phyloP scores from a whole-genome alignment of 2,113 vertebrate genomes.

The Phainopepla nitens region DNA sequence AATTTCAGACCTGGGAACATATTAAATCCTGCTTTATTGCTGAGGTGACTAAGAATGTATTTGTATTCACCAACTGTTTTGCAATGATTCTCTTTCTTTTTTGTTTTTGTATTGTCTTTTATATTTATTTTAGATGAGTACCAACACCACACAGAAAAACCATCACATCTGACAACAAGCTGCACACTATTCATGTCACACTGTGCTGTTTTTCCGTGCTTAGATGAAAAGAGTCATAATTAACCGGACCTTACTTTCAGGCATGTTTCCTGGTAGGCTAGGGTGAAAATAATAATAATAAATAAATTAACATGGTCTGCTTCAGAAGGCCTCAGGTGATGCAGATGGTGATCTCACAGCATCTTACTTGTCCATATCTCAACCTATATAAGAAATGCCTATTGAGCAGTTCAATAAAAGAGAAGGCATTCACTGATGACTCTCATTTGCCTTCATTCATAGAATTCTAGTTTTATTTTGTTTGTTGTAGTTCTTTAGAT shows the following conservation, averaged over 20 bases:
- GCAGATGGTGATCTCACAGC: not conserved
- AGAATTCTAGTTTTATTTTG: slow-evolving; percentile 45
- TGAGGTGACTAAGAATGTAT: not conserved
- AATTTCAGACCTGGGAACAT: not conserved
- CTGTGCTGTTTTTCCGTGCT: slow-evolving; percentile 30
- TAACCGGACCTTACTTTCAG: slow-evolving; percentile 36
- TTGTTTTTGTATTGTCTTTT: not conserved
- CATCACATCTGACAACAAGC: not conserved
- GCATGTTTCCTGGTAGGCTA: slow-evolving; percentile 2
- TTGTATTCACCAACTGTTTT: not conserved
- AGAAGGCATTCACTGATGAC: not conserved
- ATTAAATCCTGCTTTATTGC: not conserved
- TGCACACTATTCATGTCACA: not conserved
- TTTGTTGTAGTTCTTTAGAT: not conserved
- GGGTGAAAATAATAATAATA: not conserved
- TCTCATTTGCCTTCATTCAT: slow-evolving; percentile 38
- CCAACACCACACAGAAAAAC: not conserved
- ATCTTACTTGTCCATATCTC: slow-evolving; percentile 1
- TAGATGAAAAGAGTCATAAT: slow-evolving; percentile 43
- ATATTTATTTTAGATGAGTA: not conserved
- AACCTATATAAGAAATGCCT: not conserved
- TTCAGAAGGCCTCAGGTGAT: not conserved
- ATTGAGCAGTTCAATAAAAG: slow-evolving; percentile 13
- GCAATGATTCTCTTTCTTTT: not conserved
- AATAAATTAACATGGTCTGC: not conserved